These are phyloP conservation scores for Brachionus plicatilis DNA, from an alignment of 1,140 invertebrate genomes.

Conservation along the genomic window DNA sequence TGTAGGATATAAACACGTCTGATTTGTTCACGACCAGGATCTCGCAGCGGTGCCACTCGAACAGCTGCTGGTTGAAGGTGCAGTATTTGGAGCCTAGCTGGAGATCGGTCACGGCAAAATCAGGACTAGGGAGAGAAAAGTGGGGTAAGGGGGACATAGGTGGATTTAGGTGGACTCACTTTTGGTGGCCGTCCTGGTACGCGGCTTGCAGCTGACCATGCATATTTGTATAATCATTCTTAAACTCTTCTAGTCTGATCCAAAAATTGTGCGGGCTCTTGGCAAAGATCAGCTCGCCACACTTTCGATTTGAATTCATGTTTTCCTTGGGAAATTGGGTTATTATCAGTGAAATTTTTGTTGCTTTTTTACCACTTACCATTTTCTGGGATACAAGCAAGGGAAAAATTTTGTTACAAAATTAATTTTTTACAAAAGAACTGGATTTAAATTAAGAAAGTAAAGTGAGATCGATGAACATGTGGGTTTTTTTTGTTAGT, in stretches of 20 bases:
- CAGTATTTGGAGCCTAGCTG: not conserved
- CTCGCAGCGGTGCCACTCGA: conserved; percentile 35
- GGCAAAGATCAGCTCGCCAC: not conserved
- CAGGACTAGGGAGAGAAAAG: not conserved
- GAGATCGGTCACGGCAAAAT: not conserved
- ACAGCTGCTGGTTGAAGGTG: not conserved
- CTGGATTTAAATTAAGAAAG: not conserved
- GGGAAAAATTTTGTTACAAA: not conserved
- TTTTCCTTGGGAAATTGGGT: not conserved
- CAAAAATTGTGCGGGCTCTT: conserved; percentile 25
- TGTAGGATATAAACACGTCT: not conserved
- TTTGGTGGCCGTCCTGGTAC: not conserved
- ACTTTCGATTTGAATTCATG: not conserved
- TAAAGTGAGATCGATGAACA: not conserved
- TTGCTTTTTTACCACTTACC: not conserved
- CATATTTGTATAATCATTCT: conserved; percentile 23
- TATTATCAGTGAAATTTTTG: not conserved
- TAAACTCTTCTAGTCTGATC: conserved; percentile 23
- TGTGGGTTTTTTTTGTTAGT: not conserved
- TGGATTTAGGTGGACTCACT: not conserved
- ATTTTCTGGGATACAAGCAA: not conserved
- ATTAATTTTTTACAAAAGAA: not conserved
- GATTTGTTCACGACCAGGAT: not conserved
- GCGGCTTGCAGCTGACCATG: not conserved
- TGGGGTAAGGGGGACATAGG: not conserved